Base-by-base conservation (phyloP, 2,113 vertebrate species). In the Sebastes fasciatus region DNA sequence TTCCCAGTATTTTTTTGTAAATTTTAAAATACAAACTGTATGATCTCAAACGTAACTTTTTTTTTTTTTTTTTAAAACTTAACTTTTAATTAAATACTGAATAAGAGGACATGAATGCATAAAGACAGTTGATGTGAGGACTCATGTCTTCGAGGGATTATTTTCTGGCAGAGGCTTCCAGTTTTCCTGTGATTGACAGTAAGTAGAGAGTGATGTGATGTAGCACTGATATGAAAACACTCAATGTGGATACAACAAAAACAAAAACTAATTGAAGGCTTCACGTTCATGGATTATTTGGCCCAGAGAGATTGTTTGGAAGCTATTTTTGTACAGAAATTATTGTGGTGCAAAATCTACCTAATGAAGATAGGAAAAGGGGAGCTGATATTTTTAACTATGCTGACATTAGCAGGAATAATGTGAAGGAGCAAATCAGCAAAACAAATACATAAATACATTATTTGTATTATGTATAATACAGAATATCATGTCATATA, bases 401-500 rank as follows among this genome's bases (percentile, higher is more conserved):
- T n/a, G 3, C 9, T 11, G 43, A 73, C 11, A 42, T n/a, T 10
- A 66, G 43, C 61, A 49, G 19, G 16, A 55, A 71, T n/a, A 52
- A 52, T 45, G 6, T 72, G 34, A 46, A 16, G 5, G 5, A 42
- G 21, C 3, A 55, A 55, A 71, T 21, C 19, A 54, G 49, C 5
- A n/a, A 54, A 78, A 42, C 4, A 19, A 74, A 61, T 17, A 19
- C 2, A 26, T 17, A 43, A 12, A 69, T 17, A 43, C 6, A 43
- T 16, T 11, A 62, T 40, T 8, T 70, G 19, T n/a, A n/a, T 17
- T 14, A 43, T 66, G 34, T 26, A 42, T 42, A 34, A 54, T 19
- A 64, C 1, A 83, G 9, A 42, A 46, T 23, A 46, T 48, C 12
- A 67, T 76, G 43, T 86, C 61, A 64, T 43, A 9, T 5, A 26